A percentile compares a stretch with the other conserved stretches of the same genome.
phyloP scores from a whole-genome alignment of 2,888 invertebrate species.

The Polietes domitor region DNA sequence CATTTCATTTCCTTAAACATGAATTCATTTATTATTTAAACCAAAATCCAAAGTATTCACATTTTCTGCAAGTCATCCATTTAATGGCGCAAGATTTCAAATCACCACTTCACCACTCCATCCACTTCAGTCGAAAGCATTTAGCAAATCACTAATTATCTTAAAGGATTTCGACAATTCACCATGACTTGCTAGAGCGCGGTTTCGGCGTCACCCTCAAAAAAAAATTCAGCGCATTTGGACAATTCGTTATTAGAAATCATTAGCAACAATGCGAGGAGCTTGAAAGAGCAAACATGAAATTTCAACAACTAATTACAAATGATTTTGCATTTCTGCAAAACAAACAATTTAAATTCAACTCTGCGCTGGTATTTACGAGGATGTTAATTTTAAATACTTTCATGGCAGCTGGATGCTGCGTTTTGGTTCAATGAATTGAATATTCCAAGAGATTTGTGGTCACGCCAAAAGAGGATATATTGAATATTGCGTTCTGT shows the following conservation, averaged over 20 bases:
- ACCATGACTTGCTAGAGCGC: slow-evolving; percentile 26
- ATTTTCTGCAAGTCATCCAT: slow-evolving; percentile 44
- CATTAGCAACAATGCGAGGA: slow-evolving; percentile 17
- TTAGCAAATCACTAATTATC: slow-evolving; percentile 57
- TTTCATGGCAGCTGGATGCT: background rate
- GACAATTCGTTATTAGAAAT: slow-evolving; percentile 14
- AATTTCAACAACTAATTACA: slow-evolving; percentile 33
- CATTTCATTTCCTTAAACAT: background rate
- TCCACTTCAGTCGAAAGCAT: slow-evolving; percentile 13
- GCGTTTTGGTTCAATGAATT: background rate
- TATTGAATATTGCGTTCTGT: background rate
- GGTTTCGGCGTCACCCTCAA: background rate
- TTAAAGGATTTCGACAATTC: slow-evolving; percentile 34
- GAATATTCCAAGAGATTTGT: background rate
- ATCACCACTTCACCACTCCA: background rate
- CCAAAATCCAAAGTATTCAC: slow-evolving; percentile 35
- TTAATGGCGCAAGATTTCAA: slow-evolving; percentile 43
- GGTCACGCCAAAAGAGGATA: background rate
- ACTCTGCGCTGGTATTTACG: background rate
- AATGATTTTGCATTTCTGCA: slow-evolving; percentile 31
- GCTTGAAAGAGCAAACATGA: background rate
- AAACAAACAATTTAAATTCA: background rate
- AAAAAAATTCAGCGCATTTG: background rate
- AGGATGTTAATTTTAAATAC: background rate
- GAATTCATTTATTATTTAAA: background rate